Percentiles rank a stretch among this genome's conserved stretches.
Evolutionary conservation across 2,113 vertebrate genomes (phyloP).

Genomic region (Triplophysa tibetana): DNA sequence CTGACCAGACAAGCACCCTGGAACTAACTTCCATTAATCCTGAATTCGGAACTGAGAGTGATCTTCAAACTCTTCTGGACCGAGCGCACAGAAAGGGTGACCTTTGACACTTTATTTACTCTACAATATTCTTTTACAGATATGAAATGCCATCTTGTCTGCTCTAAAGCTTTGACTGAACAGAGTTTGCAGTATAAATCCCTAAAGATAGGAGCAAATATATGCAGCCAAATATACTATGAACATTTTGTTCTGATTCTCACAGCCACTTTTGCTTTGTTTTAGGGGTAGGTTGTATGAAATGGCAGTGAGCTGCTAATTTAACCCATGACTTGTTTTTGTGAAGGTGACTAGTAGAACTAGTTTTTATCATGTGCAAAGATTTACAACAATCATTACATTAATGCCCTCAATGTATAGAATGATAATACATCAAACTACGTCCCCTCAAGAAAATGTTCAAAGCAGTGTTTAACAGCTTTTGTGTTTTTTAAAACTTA

Average conservation of each 20-base stretch:
- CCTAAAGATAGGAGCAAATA: too few relatives aligned
- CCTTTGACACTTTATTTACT: not conserved
- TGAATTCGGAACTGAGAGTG: slow-evolving; percentile 46
- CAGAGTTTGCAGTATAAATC: not conserved
- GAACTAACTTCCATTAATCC: slow-evolving; percentile 62
- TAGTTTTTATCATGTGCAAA: not conserved
- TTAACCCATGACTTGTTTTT: not conserved
- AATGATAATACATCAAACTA: not conserved
- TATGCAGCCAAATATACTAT: too few relatives aligned
- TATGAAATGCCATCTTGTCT: not conserved
- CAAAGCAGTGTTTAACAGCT: not conserved
- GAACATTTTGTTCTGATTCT: not conserved
- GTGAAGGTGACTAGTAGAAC: not conserved
- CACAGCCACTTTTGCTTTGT: not conserved
- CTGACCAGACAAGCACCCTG: slow-evolving; percentile 56
- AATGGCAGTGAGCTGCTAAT: not conserved
- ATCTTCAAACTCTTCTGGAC: slow-evolving; percentile 68
- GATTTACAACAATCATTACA: too few relatives aligned
- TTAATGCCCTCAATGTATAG: too few relatives aligned
- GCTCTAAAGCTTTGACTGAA: not conserved
- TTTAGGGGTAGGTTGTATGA: not conserved
- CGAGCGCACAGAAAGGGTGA: slow-evolving; percentile 83
- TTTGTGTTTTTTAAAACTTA: not conserved
- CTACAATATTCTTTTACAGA: not conserved
- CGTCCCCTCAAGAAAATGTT: not conserved